These are phyloP conservation scores for Barnardius zonarius DNA, from an alignment of 2,113 vertebrate genomes.

Conservation along the genomic window DNA sequence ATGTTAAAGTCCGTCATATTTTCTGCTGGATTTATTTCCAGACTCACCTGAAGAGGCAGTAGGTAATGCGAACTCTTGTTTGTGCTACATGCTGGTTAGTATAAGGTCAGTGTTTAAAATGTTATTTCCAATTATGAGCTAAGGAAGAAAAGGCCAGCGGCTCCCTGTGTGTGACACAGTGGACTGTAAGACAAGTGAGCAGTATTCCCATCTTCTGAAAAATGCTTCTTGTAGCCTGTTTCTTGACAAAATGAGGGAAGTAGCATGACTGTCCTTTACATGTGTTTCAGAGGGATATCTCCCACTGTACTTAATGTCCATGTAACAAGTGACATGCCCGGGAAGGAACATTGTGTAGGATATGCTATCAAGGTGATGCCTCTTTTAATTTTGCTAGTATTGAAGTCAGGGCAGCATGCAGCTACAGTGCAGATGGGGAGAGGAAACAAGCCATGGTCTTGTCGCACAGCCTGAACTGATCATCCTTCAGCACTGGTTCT, in stretches of 20 bases:
- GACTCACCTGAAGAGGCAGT: background rate
- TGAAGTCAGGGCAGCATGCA: background rate
- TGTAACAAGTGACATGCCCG: background rate
- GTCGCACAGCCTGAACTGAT: background rate
- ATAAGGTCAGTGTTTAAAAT: background rate
- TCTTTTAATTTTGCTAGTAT: background rate
- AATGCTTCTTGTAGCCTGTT: background rate
- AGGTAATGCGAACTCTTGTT: background rate
- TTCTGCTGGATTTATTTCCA: background rate
- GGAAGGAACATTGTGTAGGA: background rate
- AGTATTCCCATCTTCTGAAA: background rate
- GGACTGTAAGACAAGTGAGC: background rate
- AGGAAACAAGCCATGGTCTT: background rate
- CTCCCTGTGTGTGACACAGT: background rate
- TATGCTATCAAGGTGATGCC: background rate
- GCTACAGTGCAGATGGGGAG: background rate
- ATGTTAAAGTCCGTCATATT: background rate
- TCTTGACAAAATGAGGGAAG: background rate
- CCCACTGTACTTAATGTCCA: background rate
- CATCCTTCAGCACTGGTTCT: background rate
- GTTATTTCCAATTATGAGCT: background rate
- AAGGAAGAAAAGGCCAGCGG: background rate
- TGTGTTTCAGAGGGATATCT: background rate
- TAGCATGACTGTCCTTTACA: background rate
- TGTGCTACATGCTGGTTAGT: background rate